Evolutionary conservation across 2,888 invertebrate species (phyloP).

Genomic region (Morinoia aosen): DNA sequence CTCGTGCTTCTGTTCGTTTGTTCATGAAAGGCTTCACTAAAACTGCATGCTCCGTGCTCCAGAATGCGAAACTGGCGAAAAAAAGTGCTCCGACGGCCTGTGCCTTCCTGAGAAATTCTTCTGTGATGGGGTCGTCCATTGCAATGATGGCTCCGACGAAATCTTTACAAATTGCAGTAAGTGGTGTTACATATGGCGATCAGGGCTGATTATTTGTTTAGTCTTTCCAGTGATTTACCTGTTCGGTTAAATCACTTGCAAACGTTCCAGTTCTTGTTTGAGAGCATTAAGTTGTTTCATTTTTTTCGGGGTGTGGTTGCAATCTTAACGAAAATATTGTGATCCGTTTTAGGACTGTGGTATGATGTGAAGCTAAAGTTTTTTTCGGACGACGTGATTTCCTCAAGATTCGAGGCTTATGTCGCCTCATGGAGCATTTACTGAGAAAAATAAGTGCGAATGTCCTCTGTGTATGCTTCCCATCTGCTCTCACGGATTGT

Average conservation of each 20-base stretch:
- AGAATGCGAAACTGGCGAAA: conserved; percentile 41
- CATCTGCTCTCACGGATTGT: background rate
- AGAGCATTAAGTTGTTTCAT: background rate
- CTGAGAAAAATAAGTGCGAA: background rate
- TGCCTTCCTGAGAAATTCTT: conserved; percentile 39
- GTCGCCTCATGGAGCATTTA: background rate
- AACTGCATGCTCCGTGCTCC: conserved; percentile 16
- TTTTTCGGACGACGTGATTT: background rate
- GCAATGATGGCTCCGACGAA: conserved; percentile 37
- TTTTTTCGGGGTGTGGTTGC: background rate
- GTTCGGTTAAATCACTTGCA: background rate
- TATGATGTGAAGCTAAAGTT: background rate
- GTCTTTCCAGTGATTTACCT: background rate
- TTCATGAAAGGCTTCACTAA: background rate
- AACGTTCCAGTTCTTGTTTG: background rate
- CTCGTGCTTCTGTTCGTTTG: background rate
- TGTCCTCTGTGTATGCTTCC: background rate
- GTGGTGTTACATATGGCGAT: background rate
- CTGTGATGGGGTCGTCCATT: conserved; percentile 6
- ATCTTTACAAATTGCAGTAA: background rate
- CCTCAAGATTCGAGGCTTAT: background rate
- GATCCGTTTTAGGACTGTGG: background rate
- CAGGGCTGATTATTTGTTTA: background rate
- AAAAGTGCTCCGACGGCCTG: conserved; percentile 23
- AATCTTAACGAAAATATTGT: background rate